Percentiles rank a stretch among this genome's conserved stretches.
Evolutionary conservation across 2,888 invertebrate species (phyloP).

Genomic region (Synergus gifuensis): DNA sequence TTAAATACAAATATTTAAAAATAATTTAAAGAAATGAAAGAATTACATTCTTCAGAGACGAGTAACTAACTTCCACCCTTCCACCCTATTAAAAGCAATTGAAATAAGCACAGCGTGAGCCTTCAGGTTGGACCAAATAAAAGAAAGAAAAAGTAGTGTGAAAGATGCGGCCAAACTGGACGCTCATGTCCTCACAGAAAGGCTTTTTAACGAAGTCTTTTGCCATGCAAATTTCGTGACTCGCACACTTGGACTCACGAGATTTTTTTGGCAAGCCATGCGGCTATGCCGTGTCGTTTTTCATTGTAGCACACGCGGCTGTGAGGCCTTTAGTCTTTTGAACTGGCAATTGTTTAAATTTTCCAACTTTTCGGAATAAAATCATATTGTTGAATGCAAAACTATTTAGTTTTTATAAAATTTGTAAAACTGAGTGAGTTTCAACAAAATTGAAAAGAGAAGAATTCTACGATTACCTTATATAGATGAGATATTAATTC

Average conservation of each 20-base stretch:
- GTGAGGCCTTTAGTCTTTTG: conserved; percentile 68
- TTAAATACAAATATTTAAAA: not conserved
- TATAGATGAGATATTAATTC: conserved; percentile 13
- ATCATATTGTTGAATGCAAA: not conserved
- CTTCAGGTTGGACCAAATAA: conserved; percentile 68
- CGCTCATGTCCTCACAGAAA: conserved; percentile 78
- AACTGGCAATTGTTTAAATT: not conserved
- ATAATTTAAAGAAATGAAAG: not conserved
- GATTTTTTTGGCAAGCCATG: conserved; percentile 77
- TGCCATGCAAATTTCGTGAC: conserved; percentile 76
- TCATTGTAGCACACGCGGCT: conserved; percentile 77
- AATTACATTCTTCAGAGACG: conserved; percentile 47
- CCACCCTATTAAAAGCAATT: conserved; percentile 63
- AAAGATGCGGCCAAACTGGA: conserved; percentile 68
- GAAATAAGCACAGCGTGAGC: conserved; percentile 74
- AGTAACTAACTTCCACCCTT: conserved; percentile 65
- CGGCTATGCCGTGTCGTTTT: conserved; percentile 78
- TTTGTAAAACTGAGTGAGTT: not conserved
- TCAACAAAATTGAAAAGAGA: not conserved
- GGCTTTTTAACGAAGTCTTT: conserved; percentile 75
- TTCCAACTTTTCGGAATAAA: not conserved
- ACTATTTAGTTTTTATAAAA: not conserved
- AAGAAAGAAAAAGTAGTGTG: not conserved
- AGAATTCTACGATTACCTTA: conserved; percentile 10
- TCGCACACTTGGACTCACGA: conserved; percentile 66